Base-by-base conservation (phyloP, 2,113 vertebrate species). In the Cololabis saira region DNA sequence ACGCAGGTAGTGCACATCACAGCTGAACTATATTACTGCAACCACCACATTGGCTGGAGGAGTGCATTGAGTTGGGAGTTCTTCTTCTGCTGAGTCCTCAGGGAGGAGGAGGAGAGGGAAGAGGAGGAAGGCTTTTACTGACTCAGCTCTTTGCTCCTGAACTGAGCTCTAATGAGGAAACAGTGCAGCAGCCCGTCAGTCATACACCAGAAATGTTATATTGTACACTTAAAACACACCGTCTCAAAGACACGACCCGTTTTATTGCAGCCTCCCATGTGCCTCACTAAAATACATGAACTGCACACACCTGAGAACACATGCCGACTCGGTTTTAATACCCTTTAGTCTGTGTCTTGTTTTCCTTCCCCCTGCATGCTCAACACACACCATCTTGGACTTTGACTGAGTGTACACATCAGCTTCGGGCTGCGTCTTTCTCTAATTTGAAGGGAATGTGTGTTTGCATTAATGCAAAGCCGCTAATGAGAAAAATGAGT, bases 141-240 rank as follows among this genome's bases (percentile, higher is more conserved):
- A 84, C 78, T 86, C 73, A 60, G 78, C 64, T 50, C 30, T 60
- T 74, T 17, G 44, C 63, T 53, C 62, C 69, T 58, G 54, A 60
- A 55, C 61, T 41, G 44, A 55, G 78, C 74, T 80, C 61, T 87
- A 87, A 85, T 82, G 78, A 80, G 78, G 49, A 14, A 51, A 41
- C 59, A 63, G 62, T 3, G 17, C 37, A 67, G 50, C 17, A 19
- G n/a, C 37, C 48, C 49, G 71, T 75, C 54, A 47, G 52, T 64
- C 61, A 42, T 55, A 62, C 71, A 63, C 62, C 54, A 44, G 59
- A 48, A 24, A 70, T 41, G 67, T 56, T 61, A 62, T 65, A 21
- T 40, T 17, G 18, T 12, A 15, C 3, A 1, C 37, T 12, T n/a
- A 13, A 57, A 27, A 66, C 51, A 33, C 57, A 54, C 56, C 51